These are phyloP conservation scores for Megalurothrips usitatus DNA, from an alignment of 2,888 invertebrate species.

Conservation along the genomic window DNA sequence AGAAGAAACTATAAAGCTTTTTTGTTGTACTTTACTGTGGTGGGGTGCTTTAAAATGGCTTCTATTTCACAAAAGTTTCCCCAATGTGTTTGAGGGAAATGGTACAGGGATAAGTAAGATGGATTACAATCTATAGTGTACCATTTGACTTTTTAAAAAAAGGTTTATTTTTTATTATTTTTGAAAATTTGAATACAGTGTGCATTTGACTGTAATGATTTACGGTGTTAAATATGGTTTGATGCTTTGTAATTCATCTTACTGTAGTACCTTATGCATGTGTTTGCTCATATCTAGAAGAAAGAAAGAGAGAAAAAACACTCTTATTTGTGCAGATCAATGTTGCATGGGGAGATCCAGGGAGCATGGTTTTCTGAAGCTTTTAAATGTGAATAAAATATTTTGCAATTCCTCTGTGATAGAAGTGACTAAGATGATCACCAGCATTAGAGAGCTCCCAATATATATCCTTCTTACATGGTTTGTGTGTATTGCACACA, in stretches of 20 bases:
- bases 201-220: neutral
- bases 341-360: neutral
- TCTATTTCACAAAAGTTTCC: neutral
- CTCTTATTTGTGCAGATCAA: neutral
- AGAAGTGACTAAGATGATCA: neutral
- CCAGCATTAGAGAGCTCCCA: neutral
- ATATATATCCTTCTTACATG: neutral
- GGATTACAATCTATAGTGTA: neutral
- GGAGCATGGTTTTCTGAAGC: slow-evolving; percentile 8
- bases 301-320: neutral
- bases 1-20: neutral
- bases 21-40: neutral
- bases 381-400: neutral
- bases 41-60: neutral
- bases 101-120: neutral
- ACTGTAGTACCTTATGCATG: neutral
- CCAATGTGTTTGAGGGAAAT: neutral
- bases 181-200: neutral
- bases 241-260: neutral
- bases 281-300: neutral
- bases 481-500: neutral
- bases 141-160: neutral
- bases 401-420: neutral
- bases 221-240: neutral
- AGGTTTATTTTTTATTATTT: neutral